Evolutionary conservation across 1,140 invertebrate genomes (phyloP), one percentile per base, ranked within the genome.

Genomic region (Trichomalopsis sarcophagae): DNA sequence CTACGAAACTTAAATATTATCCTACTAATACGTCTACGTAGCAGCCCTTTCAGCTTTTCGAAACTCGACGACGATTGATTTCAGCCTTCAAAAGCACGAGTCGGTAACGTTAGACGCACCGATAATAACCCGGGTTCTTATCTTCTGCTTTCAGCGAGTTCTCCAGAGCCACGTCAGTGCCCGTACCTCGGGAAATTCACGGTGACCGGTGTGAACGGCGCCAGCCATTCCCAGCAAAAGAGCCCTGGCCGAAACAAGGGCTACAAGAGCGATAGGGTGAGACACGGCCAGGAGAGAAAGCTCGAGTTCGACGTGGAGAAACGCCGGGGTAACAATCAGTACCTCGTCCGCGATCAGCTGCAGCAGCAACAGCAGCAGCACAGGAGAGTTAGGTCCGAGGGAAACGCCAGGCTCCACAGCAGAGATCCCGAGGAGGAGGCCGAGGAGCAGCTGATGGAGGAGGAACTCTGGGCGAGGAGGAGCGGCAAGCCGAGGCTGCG

Each of bases 121-220:
- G 33, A 44, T 55, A 55, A 44, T 55, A 55, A 55, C 50, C 50
- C 50, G 5, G 17, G 2, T 10, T 1, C 50, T 55, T 21, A 55
- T 89, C 87, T 91, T 90, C 87, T 89, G 88, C 95, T 95, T 89
- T 7, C 94, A 96, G 96, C 96, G 11, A 95, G 95, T 27, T 94
- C 94, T 5, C 94, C 95, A 66, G 94, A 95, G 79, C 94, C 94
- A 9, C 92, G 94, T 84, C 94, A 95, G 50, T 96, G 96, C 90
- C 96, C 96, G 0, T 95, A 96, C 88, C 91, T 95, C 87, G 96
- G 96, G 0, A 94, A 96, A 87, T 96, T 96, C 91, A 94, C 94
- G 21, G 95, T 96, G 23, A 94, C 94, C 30, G 95, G 92, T n/a
- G 87, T 94, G 75, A 92, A 93, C 87, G 90, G 90, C 71, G 55